Evolutionary conservation across 2,113 vertebrate genomes (phyloP).

Genomic region (Xenopus tropicalis): UCB_Xtro_10.0 CM004451.2:69292501-69293000

Average conservation of each 20-base stretch:
- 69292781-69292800: too few relatives aligned
- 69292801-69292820: too few relatives aligned
- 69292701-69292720: constrained; percentile 25
- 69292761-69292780: constrained; percentile 14
- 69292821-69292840: too few relatives aligned
- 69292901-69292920: too few relatives aligned
- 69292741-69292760: constrained; percentile 7
- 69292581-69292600: constrained; percentile 13
- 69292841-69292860: too few relatives aligned
- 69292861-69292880: too few relatives aligned
- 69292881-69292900: too few relatives aligned
- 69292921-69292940: too few relatives aligned
- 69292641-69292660: constrained; percentile 18
- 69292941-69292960: too few relatives aligned
- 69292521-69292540: not conserved
- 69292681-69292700: constrained; percentile 23
- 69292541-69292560: not conserved
- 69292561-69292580: constrained; percentile 17
- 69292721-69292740: constrained; percentile 14
- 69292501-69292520: not conserved
- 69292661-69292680: constrained; percentile 21
- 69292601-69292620: constrained; percentile 5
- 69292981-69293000: too few relatives aligned
- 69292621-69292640: constrained; percentile 21
- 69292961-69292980: too few relatives aligned